Base-by-base conservation (phyloP, 2,797 vertebrate species). In the Sebastiscus tertius region DNA sequence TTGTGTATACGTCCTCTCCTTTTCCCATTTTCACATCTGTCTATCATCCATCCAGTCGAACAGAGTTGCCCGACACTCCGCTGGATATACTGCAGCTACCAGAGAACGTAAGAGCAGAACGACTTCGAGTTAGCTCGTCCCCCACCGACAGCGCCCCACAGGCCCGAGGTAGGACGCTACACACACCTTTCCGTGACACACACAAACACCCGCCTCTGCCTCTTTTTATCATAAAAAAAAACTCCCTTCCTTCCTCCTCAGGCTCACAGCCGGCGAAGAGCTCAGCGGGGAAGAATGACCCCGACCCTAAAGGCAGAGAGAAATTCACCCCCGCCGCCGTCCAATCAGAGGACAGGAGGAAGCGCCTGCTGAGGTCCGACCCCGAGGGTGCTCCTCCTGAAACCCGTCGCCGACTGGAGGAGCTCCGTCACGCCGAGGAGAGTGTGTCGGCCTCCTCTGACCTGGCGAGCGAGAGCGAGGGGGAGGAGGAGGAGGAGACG, bases 31-130 rank as follows among this genome's bases (percentile, higher is more conserved):
- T 39, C 61, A 39, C 14, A 20, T 82, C 36, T 13, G 16, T 70
- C 39, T 8, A 24, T 24, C 20, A 24, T 58, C 78, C 59, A 14
- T 84, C 63, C 90, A 98, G 97, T 94, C 97, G 95, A 72, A 95
- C 95, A 0, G 97, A 98, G 91, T 75, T 95, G 33, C 88, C 95
- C 29, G 96, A 97, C 80, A 96, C 93, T 2, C 96, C 96, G 29
- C 90, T 98, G 93, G 97, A 98, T 60, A 80, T 97, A 70, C 95
- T 96, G 85, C 97, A 98, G 92, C 94, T 98, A 18, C 96, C 97
- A 0, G 96, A 96, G 87, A 93, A 90, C 54, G 78, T 85, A 24
- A 84, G 85, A 88, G 94, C 89, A 18, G 95, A 95, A 87, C 90
- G 95, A 36, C 93, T 92, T 72, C 89, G 94, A 64, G 90, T 89